These are phyloP conservation scores for Marasmarcha lunaedactyla DNA, from an alignment of 2,888 invertebrate genomes.

Conservation along the genomic window DNA sequence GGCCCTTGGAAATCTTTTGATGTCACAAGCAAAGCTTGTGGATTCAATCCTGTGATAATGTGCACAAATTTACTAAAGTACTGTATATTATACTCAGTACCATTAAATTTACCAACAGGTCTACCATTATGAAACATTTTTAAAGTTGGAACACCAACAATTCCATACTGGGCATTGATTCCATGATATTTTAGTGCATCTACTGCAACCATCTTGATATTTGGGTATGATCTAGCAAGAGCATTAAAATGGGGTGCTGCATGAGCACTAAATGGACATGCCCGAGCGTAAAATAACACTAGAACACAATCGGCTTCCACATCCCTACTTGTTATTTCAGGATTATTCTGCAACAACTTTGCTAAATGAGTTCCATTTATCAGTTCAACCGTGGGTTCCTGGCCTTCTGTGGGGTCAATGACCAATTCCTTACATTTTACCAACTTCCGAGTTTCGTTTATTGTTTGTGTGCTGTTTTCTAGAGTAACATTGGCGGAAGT, in stretches of 20 bases:
- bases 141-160: conserved; percentile 90
- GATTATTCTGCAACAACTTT: conserved; percentile 73
- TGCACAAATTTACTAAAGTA: conserved; percentile 83
- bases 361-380: conserved; percentile 79
- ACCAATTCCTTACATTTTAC: conserved; percentile 52
- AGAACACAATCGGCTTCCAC: conserved; percentile 78
- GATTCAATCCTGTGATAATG: conserved; percentile 78
- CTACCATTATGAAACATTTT: conserved; percentile 91
- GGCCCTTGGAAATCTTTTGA: conserved; percentile 86
- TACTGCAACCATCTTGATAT: conserved; percentile 88
- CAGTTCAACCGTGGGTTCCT: conserved; percentile 67
- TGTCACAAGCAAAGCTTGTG: conserved; percentile 75
- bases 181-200: conserved; percentile 87
- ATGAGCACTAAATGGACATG: conserved; percentile 91
- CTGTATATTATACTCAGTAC: conserved; percentile 82
- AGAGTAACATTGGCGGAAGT: conserved; percentile 49
- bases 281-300: conserved; percentile 89
- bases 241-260: conserved; percentile 94
- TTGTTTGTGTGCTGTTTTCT: conserved; percentile 39
- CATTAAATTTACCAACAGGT: conserved; percentile 87
- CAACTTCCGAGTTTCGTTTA: conserved; percentile 52
- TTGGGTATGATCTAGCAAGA: conserved; percentile 86
- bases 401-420: conserved; percentile 37
- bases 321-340: conserved; percentile 74
- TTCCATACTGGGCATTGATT: conserved; percentile 91